Percentiles rank a stretch among this genome's conserved stretches.
phyloP scores from a whole-genome alignment of 2,797 vertebrate species.

The Trematomus bernacchii region DNA sequence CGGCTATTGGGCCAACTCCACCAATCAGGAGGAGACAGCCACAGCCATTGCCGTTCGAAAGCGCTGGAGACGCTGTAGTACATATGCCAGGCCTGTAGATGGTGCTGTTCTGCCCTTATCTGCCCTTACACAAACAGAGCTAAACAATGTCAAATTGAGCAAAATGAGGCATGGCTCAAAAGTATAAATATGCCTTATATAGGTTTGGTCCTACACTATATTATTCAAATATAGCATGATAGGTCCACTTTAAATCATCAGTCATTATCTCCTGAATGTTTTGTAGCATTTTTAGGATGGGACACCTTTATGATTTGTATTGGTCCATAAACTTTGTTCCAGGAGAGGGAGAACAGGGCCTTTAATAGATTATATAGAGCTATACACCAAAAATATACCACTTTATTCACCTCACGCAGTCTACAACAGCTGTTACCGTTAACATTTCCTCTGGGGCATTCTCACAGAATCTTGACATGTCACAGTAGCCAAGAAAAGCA shows the following conservation, averaged over 20 bases:
- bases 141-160: too few relatives aligned
- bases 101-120: too few relatives aligned
- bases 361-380: neutral
- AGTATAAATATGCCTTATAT: too few relatives aligned
- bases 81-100: too few relatives aligned
- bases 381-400: neutral
- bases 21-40: too few relatives aligned
- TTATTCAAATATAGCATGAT: too few relatives aligned
- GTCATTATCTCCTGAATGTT: neutral
- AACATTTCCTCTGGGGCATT: neutral
- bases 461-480: neutral
- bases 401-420: neutral
- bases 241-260: neutral
- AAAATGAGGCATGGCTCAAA: too few relatives aligned
- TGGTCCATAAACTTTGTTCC: constrained; percentile 4
- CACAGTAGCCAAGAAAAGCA: neutral
- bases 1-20: too few relatives aligned
- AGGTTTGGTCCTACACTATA: too few relatives aligned
- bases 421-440: neutral
- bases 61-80: too few relatives aligned
- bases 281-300: neutral
- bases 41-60: too few relatives aligned
- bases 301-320: neutral
- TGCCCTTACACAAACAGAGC: too few relatives aligned
- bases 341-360: neutral